Evolutionary conservation across 2,888 invertebrate genomes (phyloP).

Genomic region (Poecilus cupreus): DNA sequence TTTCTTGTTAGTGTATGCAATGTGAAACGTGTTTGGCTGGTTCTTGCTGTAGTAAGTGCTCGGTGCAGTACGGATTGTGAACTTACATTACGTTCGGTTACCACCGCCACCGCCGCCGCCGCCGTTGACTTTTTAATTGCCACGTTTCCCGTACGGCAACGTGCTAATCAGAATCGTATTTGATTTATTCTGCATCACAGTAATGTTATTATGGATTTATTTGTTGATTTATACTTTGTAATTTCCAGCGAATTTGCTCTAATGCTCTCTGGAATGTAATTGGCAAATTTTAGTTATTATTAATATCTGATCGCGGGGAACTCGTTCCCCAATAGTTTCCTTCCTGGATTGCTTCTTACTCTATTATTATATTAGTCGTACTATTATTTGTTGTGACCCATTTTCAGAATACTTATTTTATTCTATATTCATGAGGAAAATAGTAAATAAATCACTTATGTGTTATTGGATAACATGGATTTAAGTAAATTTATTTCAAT

Average conservation of each 20-base stretch:
- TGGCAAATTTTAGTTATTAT: slow-evolving; percentile 26
- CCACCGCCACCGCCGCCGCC: not conserved
- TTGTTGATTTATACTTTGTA: slow-evolving; percentile 26
- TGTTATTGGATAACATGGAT: too few relatives aligned
- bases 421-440: too few relatives aligned
- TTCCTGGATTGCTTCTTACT: not conserved
- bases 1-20: slow-evolving; percentile 55
- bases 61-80: slow-evolving; percentile 27
- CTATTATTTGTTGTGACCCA: too few relatives aligned
- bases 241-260: not conserved
- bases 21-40: slow-evolving; percentile 28
- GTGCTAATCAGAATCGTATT: slow-evolving; percentile 37
- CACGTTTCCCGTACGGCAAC: slow-evolving; percentile 16
- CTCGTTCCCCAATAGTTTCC: not conserved
- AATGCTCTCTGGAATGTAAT: not conserved
- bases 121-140: slow-evolving; percentile 37
- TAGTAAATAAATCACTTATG: too few relatives aligned
- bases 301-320: slow-evolving; percentile 3
- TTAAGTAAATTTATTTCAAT: too few relatives aligned
- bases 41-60: slow-evolving; percentile 8
- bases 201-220: slow-evolving; percentile 7
- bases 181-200: slow-evolving; percentile 24
- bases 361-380: too few relatives aligned
- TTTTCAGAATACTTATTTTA: too few relatives aligned
- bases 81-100: not conserved